Percentiles rank a stretch among this genome's conserved stretches.
phyloP scores from a whole-genome alignment of 2,888 invertebrate genomes.

The Alitta virens region DNA sequence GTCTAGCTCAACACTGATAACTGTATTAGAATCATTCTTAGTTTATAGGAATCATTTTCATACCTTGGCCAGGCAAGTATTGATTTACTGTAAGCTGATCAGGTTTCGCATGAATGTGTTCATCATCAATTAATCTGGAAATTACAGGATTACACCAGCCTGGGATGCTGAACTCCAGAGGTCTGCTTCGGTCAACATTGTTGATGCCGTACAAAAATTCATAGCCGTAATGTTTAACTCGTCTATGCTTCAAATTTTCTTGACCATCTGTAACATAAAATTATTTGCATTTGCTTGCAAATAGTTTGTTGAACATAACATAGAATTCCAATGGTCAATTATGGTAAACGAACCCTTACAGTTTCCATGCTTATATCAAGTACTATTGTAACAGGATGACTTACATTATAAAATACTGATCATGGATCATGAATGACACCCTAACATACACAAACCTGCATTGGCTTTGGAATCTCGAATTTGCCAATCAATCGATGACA shows the following conservation, averaged over 20 bases:
- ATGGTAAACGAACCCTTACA: too few species aligned
- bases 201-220: conserved; percentile 87
- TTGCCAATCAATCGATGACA: conserved; percentile 64
- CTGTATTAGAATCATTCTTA: neutral
- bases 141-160: conserved; percentile 68
- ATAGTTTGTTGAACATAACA: too few species aligned
- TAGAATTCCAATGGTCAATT: too few species aligned
- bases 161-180: conserved; percentile 69
- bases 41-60: too few species aligned
- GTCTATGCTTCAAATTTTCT: conserved; percentile 69
- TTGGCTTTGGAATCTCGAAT: neutral
- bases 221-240: conserved; percentile 87
- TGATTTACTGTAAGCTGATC: conserved; percentile 59
- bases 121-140: conserved; percentile 60
- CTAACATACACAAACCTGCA: neutral
- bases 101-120: conserved; percentile 43
- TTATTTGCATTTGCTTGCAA: too few species aligned
- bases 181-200: conserved; percentile 73
- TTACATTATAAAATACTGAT: too few species aligned
- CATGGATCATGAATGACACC: too few species aligned
- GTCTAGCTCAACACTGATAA: too few species aligned
- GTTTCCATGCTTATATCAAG: too few species aligned
- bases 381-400: too few species aligned
- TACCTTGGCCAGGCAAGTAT: conserved; percentile 59
- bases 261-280: neutral